These are phyloP conservation scores for Phainopepla nitens DNA, from an alignment of 2,113 vertebrate species.

Conservation along the genomic window DNA sequence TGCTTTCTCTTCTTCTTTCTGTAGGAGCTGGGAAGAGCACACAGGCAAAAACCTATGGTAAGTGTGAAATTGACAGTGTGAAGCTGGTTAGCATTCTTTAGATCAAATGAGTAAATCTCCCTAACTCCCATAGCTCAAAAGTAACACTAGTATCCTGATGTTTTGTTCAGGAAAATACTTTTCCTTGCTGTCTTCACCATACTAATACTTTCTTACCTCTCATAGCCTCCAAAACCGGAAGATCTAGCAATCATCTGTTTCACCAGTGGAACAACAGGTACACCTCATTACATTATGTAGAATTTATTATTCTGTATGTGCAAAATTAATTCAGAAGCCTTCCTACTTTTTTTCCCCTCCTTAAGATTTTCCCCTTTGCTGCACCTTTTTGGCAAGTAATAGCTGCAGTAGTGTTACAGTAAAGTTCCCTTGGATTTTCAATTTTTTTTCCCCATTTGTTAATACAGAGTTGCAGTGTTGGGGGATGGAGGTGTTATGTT, in stretches of 20 bases:
- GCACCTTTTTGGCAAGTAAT: conserved; percentile 8
- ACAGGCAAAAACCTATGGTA: conserved; percentile 80
- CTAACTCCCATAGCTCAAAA: not conserved
- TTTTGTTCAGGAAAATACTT: not conserved
- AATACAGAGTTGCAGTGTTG: not conserved
- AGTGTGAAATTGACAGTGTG: conserved; percentile 21
- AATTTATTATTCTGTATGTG: not conserved
- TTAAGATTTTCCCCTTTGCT: not conserved
- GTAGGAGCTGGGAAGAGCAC: conserved; percentile 81
- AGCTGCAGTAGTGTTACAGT: not conserved
- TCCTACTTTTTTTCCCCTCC: not conserved
- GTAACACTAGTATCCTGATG: not conserved
- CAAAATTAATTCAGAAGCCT: not conserved
- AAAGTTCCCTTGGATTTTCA: not conserved
- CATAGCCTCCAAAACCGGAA: conserved; percentile 87
- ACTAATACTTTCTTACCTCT: conserved; percentile 4
- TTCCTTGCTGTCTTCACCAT: not conserved
- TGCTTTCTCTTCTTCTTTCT: not conserved
- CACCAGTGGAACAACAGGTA: conserved; percentile 98
- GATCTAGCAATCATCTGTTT: conserved; percentile 95
- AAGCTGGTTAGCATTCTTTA: not conserved
- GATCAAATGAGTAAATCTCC: not conserved
- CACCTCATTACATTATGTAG: not conserved
- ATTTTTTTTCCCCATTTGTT: not conserved
- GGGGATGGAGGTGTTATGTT: not conserved